Evolutionary conservation across 2,797 vertebrate species (phyloP), one percentile per base, ranked within the genome.

Genomic region (Arrhamphus sclerolepis): DNA sequence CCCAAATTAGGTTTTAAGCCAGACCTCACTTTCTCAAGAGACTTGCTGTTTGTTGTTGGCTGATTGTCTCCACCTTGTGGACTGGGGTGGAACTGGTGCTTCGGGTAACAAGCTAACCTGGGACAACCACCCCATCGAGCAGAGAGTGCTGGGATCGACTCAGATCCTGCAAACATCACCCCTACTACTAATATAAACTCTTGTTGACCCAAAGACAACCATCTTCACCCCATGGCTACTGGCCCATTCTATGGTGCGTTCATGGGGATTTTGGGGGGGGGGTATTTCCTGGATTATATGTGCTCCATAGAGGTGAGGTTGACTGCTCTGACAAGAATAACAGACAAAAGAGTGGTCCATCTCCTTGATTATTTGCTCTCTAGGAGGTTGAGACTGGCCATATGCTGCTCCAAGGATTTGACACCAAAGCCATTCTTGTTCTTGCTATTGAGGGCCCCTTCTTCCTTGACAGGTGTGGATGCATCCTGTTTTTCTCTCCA

Each of bases 321-420:
- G 82, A 91, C 56, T 92, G 91, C 84, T 95, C 91, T 83, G 86
- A 82, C 67, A 11, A 76, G 56, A 68, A 71, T 4, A 57, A 56
- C 39, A 28, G 39, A 60, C 17, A 69, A 58, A 58, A 49, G 41
- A 44, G 38, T 28, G 19, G 62, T 56, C 49, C 17, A 7, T 40
- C 56, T 49, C 48, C 63, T 39, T 63, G 73, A 66, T 86, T 91
- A 93, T 87, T 96, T 95, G 89, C 92, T 96, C 81, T 97, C 95
- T 79, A 93, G 90, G 89, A 98, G 93, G 0, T 93, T 95, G 74
- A 95, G 91, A 52, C 86, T 91, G 66, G 92, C 86, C 85, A 95
- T 89, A 79, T 94, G 94, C 62, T 94, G 93, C 89, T 96, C 94
- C 86, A 94, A 83, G 75, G 93, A 92, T 72, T 92, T 94, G 56